Evolutionary conservation across 1,140 invertebrate genomes (phyloP), one percentile per base, ranked within the genome.

Genomic region (Anthonomus grandis): DNA sequence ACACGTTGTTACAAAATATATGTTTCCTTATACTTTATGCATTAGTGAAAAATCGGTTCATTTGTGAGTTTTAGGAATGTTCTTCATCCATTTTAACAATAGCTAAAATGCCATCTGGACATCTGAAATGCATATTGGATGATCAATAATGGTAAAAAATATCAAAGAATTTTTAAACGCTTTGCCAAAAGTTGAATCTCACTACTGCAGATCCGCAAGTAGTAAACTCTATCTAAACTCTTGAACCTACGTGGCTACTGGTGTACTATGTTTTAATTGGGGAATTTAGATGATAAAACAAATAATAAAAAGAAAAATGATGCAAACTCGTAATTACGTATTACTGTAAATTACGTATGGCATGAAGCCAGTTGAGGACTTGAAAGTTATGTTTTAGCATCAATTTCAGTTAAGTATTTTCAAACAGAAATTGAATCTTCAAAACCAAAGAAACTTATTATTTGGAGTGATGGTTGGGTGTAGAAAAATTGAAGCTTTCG

Each of bases 261-360:
- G n/a, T 31, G 27, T 31, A 31, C 6, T 31, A 31, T 31, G 27
- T 31, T 31, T 31, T 8, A 31, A 31, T 31, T 31, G 27, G 27
- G 27, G n/a, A 31, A 31, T n/a, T 31, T 31, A 31, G 27, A 31
- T 31, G 27, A 31, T 8, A n/a, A 31, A 31, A 31, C 27, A 31
- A 8, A 31, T n/a, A 6, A 31, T 31, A 31, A 31, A 31, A 31
- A 31, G 27, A 31, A 31, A 31, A 31, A 31, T 31, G 27, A 31
- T 31, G 27, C 27, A 31, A 31, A 31, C 6, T 31, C 27, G 27
- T n/a, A 31, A n/a, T n/a, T 31, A n/a, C 27, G 6, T 8, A 31
- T 31, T 31, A 31, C 27, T 31, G n/a, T 31, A 31, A 31, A 31
- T 54, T 69, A 62, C 47, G 47, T 69, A 23, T 69, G 67, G 66